Conservation (phyloP, 2,797 vertebrate genomes). For the Anisognathus igniventris region DNA sequence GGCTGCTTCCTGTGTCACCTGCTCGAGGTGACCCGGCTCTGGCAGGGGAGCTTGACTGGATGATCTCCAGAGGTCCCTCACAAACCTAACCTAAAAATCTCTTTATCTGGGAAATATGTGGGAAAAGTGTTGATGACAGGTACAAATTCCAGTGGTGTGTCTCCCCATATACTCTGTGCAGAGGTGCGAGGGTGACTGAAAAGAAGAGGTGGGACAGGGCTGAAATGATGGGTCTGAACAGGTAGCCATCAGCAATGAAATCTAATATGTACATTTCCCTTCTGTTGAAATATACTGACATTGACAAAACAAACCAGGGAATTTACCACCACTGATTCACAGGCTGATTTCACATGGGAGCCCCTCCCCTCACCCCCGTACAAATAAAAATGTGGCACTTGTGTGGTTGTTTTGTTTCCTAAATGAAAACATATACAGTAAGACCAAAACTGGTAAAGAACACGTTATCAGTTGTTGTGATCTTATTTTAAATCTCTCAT, state of each 20-base stretch:
- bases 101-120: not conserved
- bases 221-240: too few species aligned
- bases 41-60: not conserved
- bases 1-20: not conserved
- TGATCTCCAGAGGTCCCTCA: not conserved
- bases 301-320: fast-evolving
- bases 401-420: fast-evolving
- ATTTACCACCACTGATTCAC: not conserved
- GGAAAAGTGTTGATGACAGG: fast-evolving
- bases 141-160: fast-evolving
- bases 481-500: too few species aligned
- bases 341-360: not conserved
- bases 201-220: not conserved
- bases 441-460: fast-evolving
- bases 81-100: not conserved
- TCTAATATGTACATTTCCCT: not conserved
- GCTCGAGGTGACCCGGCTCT: not conserved
- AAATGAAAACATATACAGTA: fast-evolving
- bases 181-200: not conserved
- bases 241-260: not conserved
- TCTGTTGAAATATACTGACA: fast-evolving
- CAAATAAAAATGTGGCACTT: not conserved
- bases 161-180: fast-evolving
- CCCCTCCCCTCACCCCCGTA: fast-evolving
- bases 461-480: too few species aligned